phyloP scores from a whole-genome alignment of 1,140 invertebrate genomes.

The Wiebesia pumilae region DNA sequence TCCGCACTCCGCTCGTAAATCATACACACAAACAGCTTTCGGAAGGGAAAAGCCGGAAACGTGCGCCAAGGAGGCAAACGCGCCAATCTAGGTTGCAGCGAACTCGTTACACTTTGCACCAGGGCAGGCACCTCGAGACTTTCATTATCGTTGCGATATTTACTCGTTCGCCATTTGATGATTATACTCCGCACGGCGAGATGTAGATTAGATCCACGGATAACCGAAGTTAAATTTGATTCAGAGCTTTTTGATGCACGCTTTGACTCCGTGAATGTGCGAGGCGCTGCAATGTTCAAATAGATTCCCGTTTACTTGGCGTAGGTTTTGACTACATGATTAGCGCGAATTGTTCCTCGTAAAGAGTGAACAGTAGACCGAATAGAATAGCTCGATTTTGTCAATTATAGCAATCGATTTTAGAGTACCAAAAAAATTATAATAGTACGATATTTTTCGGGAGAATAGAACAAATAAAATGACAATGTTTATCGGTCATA shows the following conservation, averaged over 20 bases:
- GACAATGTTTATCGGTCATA: too few species aligned
- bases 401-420: too few species aligned
- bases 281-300: background rate
- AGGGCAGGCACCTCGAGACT: too few species aligned
- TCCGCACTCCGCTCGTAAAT: background rate
- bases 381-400: too few species aligned
- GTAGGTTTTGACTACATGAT: background rate
- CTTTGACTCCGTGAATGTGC: background rate
- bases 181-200: background rate
- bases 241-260: background rate
- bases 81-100: constrained; percentile 30
- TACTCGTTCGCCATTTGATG: background rate
- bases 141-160: too few species aligned
- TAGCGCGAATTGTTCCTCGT: too few species aligned
- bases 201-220: background rate
- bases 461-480: too few species aligned
- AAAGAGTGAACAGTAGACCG: too few species aligned
- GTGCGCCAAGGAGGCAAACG: background rate
- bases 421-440: too few species aligned
- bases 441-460: too few species aligned
- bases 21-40: background rate
- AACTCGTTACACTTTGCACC: constrained; percentile 22
- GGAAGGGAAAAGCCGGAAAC: constrained; percentile 36
- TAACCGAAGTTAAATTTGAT: background rate
- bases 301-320: background rate